phyloP scores from a whole-genome alignment of 2,888 invertebrate species.

The Apamea crenata region DNA sequence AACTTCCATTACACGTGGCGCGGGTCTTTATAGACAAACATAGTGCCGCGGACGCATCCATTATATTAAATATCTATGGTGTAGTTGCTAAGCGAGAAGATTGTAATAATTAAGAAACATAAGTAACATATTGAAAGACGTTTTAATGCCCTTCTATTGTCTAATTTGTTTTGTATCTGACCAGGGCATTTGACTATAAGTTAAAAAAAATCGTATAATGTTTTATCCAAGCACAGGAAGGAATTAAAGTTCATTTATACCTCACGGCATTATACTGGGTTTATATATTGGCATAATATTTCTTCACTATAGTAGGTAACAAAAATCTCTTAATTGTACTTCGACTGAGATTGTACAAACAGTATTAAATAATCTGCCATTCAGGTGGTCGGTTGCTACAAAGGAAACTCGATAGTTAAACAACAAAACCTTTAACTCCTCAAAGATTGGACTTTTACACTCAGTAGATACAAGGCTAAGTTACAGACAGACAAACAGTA shows the following conservation, averaged over 20 bases:
- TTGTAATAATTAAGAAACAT: constrained; percentile 7
- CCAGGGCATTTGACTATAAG: not conserved
- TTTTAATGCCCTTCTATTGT: not conserved
- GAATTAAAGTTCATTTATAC: not conserved
- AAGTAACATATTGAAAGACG: constrained; percentile 1
- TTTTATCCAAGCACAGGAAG: not conserved
- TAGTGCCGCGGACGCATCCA: constrained; percentile 1
- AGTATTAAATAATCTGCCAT: no score
- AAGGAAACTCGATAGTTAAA: not conserved
- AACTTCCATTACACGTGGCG: constrained; percentile 66
- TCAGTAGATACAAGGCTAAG: constrained; percentile 1
- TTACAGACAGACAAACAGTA: constrained; percentile 30
- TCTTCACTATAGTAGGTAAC: no score
- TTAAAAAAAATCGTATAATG: not conserved
- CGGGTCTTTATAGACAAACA: constrained; percentile 48
- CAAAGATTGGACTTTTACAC: not conserved
- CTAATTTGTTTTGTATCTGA: not conserved
- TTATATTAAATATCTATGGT: constrained; percentile 23
- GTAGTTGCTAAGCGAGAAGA: constrained; percentile 22
- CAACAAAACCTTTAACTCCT: not conserved
- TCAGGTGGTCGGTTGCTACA: not conserved
- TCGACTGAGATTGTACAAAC: not conserved
- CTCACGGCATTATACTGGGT: constrained; percentile 2
- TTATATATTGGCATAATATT: not conserved
- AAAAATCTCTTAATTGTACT: not conserved